These are phyloP conservation scores for Eurois occulta DNA, from an alignment of 2,888 invertebrate species.

Conservation along the genomic window DNA sequence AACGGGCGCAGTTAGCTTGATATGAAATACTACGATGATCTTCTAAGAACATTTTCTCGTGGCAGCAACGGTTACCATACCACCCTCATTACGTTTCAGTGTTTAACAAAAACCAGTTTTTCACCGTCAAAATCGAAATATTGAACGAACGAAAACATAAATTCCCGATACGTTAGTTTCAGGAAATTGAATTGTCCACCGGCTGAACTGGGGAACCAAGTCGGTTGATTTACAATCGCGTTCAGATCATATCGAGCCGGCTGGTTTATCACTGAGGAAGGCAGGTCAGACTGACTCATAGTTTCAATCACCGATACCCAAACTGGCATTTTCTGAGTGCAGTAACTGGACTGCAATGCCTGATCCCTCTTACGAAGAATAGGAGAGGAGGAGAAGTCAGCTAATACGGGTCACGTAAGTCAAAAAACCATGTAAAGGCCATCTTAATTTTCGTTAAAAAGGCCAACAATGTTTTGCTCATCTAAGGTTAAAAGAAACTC, in stretches of 20 bases:
- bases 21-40: no score
- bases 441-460: no score
- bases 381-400: no score
- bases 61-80: not conserved
- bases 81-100: not conserved
- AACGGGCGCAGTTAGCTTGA: not conserved
- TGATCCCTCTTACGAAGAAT: no score
- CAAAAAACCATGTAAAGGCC: no score
- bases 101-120: not conserved
- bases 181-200: constrained; percentile 48
- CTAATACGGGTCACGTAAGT: no score
- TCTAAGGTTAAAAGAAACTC: no score
- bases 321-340: not conserved
- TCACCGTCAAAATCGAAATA: constrained; percentile 6
- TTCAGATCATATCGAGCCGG: constrained; percentile 23
- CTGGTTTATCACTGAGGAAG: constrained; percentile 9
- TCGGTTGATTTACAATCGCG: constrained; percentile 41
- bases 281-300: not conserved
- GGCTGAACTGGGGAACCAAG: constrained; percentile 1
- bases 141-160: constrained; percentile 22
- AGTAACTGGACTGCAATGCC: not conserved
- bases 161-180: constrained; percentile 27
- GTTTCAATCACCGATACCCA: not conserved
- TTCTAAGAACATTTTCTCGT: not conserved
- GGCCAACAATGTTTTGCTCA: no score